Evolutionary conservation across 2,113 vertebrate genomes (phyloP).

Genomic region (Upupa epops): DNA sequence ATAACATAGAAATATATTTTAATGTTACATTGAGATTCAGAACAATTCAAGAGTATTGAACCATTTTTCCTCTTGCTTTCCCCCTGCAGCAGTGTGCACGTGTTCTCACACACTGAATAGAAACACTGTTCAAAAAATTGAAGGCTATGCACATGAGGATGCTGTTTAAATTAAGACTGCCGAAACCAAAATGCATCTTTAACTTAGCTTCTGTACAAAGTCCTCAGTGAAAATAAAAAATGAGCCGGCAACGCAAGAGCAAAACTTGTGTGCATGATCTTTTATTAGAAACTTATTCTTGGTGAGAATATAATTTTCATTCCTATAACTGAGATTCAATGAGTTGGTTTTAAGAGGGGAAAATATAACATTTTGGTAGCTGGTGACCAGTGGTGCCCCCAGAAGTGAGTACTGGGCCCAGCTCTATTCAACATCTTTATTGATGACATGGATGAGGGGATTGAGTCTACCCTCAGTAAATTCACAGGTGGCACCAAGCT

Average conservation of each 20-base stretch:
- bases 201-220: neutral
- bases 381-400: too few relatives aligned
- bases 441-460: too few relatives aligned
- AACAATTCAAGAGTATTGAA: slow-evolving; percentile 16
- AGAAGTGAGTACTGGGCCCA: too few relatives aligned
- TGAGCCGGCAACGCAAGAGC: neutral
- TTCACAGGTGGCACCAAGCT: too few relatives aligned
- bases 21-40: neutral
- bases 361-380: neutral
- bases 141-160: neutral
- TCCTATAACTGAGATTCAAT: neutral
- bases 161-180: neutral
- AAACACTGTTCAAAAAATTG: neutral
- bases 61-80: neutral
- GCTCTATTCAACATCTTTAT: too few relatives aligned
- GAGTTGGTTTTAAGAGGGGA: neutral
- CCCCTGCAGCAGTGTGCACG: neutral
- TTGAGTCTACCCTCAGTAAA: too few relatives aligned
- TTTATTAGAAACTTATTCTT: neutral
- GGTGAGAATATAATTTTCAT: neutral
- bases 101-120: neutral
- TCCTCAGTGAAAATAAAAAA: neutral
- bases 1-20: neutral
- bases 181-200: neutral
- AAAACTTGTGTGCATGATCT: neutral